phyloP scores from a whole-genome alignment of 2,113 vertebrate species.

The Meles meles region DNA sequence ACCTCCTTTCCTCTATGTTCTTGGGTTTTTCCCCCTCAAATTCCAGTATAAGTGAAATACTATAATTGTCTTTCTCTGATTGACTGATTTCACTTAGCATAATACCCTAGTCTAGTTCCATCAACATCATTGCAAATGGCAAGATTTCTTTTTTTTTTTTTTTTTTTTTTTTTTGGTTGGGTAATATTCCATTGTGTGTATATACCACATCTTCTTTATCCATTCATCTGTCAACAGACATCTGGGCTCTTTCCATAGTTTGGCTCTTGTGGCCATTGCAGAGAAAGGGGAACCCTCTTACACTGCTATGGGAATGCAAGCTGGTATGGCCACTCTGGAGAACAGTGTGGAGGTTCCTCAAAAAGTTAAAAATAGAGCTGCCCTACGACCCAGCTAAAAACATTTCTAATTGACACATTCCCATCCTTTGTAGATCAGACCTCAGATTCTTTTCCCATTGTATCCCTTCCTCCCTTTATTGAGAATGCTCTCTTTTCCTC shows the following conservation, averaged over 20 bases:
- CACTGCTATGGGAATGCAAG: background rate
- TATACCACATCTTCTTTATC: background rate
- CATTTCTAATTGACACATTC: background rate
- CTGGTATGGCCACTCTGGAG: background rate
- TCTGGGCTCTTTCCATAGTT: background rate
- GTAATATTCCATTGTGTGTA: background rate
- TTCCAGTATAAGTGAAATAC: background rate
- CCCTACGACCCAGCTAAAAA: background rate
- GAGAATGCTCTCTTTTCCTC: background rate
- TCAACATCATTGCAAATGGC: background rate
- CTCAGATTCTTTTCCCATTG: background rate
- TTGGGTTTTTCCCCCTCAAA: background rate
- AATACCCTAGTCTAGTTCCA: background rate
- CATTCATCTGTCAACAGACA: background rate
- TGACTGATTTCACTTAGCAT: background rate
- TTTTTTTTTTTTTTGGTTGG: background rate
- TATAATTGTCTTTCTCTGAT: background rate
- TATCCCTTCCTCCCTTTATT: background rate
- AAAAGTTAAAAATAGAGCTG: background rate
- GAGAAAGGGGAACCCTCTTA: background rate
- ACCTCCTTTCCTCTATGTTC: background rate
- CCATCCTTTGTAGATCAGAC: background rate
- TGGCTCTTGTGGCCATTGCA: background rate
- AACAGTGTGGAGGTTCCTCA: background rate
- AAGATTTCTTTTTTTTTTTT: background rate